Conservation (phyloP, 1,140 invertebrate species). For the Helicoverpa armigera region DNA sequence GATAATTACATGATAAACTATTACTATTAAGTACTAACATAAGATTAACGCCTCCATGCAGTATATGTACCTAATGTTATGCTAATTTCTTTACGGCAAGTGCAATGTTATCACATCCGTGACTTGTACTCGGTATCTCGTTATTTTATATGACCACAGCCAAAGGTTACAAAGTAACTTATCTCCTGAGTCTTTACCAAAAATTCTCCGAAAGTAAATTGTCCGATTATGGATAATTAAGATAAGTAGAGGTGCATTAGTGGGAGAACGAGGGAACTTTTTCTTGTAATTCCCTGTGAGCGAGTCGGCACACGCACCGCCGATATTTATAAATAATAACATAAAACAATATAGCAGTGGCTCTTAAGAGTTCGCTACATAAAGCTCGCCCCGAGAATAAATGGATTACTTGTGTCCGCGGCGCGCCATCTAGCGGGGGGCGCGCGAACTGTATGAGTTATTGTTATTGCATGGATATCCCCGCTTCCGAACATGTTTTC, state of each 20-base stretch:
- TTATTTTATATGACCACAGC: conserved; percentile 23
- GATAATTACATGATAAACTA: conserved; percentile 20
- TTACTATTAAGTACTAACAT: conserved; percentile 2
- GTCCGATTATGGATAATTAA: conserved; percentile 40
- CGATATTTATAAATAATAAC: conserved; percentile 83
- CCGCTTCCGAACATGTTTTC: conserved; percentile 82
- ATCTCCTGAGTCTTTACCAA: conserved; percentile 3
- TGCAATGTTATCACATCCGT: conserved; percentile 26
- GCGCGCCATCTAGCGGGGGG: conserved; percentile 83
- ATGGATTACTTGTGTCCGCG: conserved; percentile 85
- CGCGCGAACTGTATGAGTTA: conserved; percentile 80
- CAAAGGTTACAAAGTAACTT: conserved; percentile 33
- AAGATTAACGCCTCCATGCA: conserved; percentile 10
- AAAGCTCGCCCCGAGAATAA: conserved; percentile 84
- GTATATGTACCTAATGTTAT: conserved; percentile 16
- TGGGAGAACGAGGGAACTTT: conserved; percentile 41
- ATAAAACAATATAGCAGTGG: conserved; percentile 80
- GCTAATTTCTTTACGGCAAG: conserved; percentile 5
- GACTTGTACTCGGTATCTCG: background rate
- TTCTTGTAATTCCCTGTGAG: conserved; percentile 62
- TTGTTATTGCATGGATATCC: conserved; percentile 84
- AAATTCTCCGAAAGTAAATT: conserved; percentile 40
- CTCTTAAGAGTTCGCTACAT: conserved; percentile 83
- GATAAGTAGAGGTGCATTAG: conserved; percentile 35
- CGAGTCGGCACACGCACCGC: conserved; percentile 60